Base-by-base conservation (phyloP, 2,888 invertebrate species). In the Azorinus chamasolen region DNA sequence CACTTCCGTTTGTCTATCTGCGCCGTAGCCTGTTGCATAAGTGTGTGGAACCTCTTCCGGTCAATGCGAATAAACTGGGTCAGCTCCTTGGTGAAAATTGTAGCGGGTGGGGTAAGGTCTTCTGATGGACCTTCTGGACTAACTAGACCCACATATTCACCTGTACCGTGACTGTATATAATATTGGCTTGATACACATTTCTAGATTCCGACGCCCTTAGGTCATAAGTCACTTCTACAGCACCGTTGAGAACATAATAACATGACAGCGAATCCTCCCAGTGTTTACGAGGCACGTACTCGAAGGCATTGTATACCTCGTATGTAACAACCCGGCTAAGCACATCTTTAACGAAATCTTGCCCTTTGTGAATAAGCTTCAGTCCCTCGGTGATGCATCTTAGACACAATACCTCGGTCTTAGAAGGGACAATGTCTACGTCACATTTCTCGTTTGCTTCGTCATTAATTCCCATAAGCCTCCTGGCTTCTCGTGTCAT, bases 91-190 rank as follows among this genome's bases (percentile, higher is more conserved):
- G 88, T 88, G 53, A 86, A 88, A 6, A 90, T 83, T 0, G 89
- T 88, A 10, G 87, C 86, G 5, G 90, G 89, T 24, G 90, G 88
- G 10, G 89, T 81, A 6, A 90, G 73, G 41, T 90, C 89, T 39
- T 88, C 89, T 6, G 73, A 72, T 6, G 82, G 70, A 2, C 88
- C 88, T 51, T 89, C 89, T 18, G 87, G 78, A 59, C 86, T 87
- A 14, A 89, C 87, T 27, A 89, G 79, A 0, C 89, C 89, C 6
- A 90, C 75, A 55, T 88, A 90, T 69, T 90, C 90, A 18, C 88
- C 90, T 5, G 87, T 86, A 0, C 88, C 88, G 54, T 90, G 90
- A 50, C 83, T 88, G 79, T 90, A 90, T 27, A 89, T 84, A n/a
- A 90, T 88, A 64, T 89, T 87, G 0, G 90, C 88, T 51, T 90